Conservation (phyloP, 2,888 invertebrate genomes). For the Tetanocera ferruginea region DNA sequence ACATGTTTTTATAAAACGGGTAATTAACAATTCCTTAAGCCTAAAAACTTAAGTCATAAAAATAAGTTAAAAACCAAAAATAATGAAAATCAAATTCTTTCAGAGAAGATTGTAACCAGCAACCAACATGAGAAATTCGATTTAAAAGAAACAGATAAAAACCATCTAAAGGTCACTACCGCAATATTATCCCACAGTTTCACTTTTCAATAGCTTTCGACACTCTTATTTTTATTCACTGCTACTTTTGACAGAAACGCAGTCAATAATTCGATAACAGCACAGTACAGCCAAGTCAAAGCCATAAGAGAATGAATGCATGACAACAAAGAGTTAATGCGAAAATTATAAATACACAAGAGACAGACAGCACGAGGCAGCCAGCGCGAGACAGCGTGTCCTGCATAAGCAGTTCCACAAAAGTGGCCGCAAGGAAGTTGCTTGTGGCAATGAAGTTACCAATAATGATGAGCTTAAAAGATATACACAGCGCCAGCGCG, state of each 20-base stretch:
- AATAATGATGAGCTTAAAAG: not conserved
- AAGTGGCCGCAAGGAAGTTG: not conserved
- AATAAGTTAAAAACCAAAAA: too few species aligned
- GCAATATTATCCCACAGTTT: conserved; percentile 23
- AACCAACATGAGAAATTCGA: too few species aligned
- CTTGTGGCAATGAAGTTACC: conserved; percentile 24
- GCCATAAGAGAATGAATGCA: not conserved
- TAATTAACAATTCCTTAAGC: too few species aligned
- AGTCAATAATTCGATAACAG: conserved; percentile 4
- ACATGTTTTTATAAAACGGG: too few species aligned
- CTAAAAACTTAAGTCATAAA: too few species aligned
- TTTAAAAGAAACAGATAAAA: too few species aligned
- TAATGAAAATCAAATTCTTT: too few species aligned
- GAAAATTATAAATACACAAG: not conserved
- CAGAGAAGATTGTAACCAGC: too few species aligned
- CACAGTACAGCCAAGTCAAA: not conserved
- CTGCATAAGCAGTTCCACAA: not conserved
- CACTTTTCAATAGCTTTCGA: conserved; percentile 39
- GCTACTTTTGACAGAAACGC: not conserved
- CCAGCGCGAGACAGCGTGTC: not conserved
- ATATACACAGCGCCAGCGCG: not conserved
- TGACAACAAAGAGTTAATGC: not conserved
- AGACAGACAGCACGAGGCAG: not conserved
- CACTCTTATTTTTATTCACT: conserved; percentile 13
- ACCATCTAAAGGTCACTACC: too few species aligned